Conservation (phyloP, 2,797 vertebrate genomes). For the Eidolon dupreanum region DNA sequence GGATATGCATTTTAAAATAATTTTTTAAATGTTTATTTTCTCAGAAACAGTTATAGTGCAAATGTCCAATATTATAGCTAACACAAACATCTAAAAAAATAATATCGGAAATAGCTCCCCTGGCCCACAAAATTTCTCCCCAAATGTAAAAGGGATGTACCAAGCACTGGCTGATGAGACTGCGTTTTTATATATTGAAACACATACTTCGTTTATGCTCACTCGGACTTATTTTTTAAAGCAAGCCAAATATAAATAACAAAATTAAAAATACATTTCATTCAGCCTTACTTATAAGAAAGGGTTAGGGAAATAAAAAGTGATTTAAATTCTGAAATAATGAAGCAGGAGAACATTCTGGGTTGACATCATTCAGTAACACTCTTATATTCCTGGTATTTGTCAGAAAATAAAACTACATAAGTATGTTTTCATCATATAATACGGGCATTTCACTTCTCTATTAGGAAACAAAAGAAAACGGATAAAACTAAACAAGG, state of each 20-base stretch:
- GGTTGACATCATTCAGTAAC: neutral
- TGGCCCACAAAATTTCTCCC: neutral
- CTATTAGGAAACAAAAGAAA: neutral
- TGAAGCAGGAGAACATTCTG: neutral
- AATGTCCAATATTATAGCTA: neutral
- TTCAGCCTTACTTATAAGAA: neutral
- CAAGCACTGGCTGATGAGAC: neutral
- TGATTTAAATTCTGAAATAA: slow-evolving; percentile 5
- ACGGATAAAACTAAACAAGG: neutral
- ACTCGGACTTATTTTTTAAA: neutral
- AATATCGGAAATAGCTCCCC: neutral
- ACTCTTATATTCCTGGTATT: neutral
- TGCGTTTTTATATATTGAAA: neutral
- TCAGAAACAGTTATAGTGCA: neutral
- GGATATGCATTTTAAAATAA: neutral
- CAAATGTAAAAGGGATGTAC: neutral
- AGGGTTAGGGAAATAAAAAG: neutral
- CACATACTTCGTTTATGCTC: neutral
- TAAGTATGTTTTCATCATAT: neutral
- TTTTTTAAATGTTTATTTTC: neutral
- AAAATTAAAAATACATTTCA: neutral
- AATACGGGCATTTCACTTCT: neutral
- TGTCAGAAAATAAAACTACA: neutral
- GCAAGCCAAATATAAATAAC: neutral
- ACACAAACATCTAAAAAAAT: neutral